Conservation (phyloP, 2,113 vertebrate genomes). For the Glaucomys volans region DNA sequence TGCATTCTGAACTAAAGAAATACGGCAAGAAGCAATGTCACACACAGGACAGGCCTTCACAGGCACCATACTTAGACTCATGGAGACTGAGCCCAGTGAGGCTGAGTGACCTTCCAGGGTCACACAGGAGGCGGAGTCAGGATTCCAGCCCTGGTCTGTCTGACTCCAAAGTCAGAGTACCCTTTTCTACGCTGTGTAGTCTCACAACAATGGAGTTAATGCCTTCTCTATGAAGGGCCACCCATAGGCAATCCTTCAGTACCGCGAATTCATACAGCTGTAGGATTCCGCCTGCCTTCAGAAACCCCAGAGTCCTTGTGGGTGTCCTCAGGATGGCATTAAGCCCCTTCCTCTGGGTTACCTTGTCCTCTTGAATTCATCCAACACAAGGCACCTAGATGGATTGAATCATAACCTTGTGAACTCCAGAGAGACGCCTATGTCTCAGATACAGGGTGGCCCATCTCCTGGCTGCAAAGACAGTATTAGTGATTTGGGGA, state of each 20-base stretch:
- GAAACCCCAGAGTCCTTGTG: neutral
- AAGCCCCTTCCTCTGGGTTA: neutral
- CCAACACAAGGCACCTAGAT: neutral
- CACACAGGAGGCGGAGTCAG: neutral
- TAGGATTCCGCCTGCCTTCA: neutral
- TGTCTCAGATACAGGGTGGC: slow-evolving; percentile 74
- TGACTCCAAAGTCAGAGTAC: neutral
- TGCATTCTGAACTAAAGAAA: neutral
- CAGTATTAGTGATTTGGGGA: slow-evolving; percentile 39
- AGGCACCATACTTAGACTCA: neutral
- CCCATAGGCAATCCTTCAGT: neutral
- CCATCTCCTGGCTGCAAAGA: slow-evolving; percentile 59
- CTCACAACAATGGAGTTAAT: neutral
- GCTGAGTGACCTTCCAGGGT: neutral
- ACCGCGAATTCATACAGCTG: neutral
- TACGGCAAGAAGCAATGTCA: neutral
- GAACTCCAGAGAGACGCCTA: slow-evolving; percentile 33
- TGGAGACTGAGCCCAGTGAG: neutral
- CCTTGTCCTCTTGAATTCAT: slow-evolving; percentile 4
- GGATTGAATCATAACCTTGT: slow-evolving; percentile 17
- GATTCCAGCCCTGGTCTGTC: neutral
- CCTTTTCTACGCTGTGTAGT: neutral
- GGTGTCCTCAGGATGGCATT: neutral
- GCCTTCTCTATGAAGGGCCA: neutral
- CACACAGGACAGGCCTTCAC: neutral